A percentile compares a stretch with the other conserved stretches of the same genome.
Evolutionary conservation across 2,888 invertebrate genomes (phyloP).

Genomic region (Diogma glabrata): DNA sequence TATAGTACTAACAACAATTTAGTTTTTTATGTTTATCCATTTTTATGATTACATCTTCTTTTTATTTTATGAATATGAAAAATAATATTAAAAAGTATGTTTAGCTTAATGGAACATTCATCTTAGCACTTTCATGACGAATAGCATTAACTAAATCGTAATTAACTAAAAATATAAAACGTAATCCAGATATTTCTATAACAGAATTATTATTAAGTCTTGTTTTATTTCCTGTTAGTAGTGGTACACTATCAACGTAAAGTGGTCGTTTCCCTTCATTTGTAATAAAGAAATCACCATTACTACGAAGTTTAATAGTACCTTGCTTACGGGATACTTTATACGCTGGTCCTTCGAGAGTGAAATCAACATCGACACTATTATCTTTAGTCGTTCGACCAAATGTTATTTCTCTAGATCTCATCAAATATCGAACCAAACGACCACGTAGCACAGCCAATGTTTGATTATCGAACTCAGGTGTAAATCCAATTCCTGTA

Average conservation of each 20-base stretch:
- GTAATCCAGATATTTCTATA: constrained; percentile 83
- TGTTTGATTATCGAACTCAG: constrained; percentile 88
- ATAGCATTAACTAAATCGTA: constrained; percentile 83
- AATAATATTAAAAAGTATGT: too few relatives aligned
- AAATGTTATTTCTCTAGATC: constrained; percentile 87
- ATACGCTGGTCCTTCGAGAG: constrained; percentile 86
- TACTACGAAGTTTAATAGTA: constrained; percentile 76
- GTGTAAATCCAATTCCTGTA: constrained; percentile 60
- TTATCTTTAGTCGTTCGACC: constrained; percentile 83
- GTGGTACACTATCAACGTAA: constrained; percentile 85
- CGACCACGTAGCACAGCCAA: constrained; percentile 84
- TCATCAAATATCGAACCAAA: constrained; percentile 86
- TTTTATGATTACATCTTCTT: too few relatives aligned
- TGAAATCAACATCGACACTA: constrained; percentile 84
- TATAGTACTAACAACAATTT: too few relatives aligned
- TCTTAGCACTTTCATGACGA: constrained; percentile 76
- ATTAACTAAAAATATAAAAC: constrained; percentile 88
- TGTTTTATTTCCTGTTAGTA: constrained; percentile 78
- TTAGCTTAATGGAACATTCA: constrained; percentile 43
- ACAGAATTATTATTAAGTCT: constrained; percentile 88
- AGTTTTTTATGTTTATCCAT: too few relatives aligned
- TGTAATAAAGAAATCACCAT: constrained; percentile 88
- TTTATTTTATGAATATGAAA: too few relatives aligned
- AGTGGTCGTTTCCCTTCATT: constrained; percentile 93
- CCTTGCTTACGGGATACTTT: constrained; percentile 91